phyloP scores from a whole-genome alignment of 2,113 vertebrate genomes.

The Saguinus imperator region DNA sequence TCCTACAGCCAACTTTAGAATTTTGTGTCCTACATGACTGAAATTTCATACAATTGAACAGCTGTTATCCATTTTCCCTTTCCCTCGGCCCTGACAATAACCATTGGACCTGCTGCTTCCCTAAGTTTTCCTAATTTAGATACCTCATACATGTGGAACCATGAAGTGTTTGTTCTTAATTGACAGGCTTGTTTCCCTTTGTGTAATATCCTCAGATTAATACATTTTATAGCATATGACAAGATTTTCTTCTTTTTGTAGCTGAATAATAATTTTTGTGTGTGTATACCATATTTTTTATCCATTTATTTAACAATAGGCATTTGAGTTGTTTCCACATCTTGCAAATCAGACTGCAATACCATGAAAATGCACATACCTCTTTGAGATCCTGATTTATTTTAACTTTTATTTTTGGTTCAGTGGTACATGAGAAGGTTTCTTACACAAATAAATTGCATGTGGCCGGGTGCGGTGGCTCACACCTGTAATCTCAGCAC shows the following conservation, averaged over 20 bases:
- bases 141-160: background rate
- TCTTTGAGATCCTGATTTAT: background rate
- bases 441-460: too few relatives aligned
- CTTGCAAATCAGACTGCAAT: background rate
- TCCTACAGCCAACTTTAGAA: background rate
- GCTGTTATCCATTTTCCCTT: background rate
- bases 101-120: background rate
- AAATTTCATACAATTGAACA: background rate
- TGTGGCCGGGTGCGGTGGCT: too few relatives aligned
- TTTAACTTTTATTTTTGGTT: too few relatives aligned
- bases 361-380: background rate
- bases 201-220: background rate
- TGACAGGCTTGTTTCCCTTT: background rate
- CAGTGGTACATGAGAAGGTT: too few relatives aligned
- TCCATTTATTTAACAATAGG: background rate
- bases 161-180: background rate
- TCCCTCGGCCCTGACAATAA: accelerated
- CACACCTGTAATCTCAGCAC: too few relatives aligned
- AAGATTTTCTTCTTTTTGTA: background rate
- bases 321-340: background rate
- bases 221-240: background rate
- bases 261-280: background rate
- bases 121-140: background rate
- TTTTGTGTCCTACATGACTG: too few relatives aligned
- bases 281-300: background rate